Percentiles rank a stretch among this genome's conserved stretches.
phyloP scores from a whole-genome alignment of 2,113 vertebrate genomes.

The Cygnus atratus region DNA sequence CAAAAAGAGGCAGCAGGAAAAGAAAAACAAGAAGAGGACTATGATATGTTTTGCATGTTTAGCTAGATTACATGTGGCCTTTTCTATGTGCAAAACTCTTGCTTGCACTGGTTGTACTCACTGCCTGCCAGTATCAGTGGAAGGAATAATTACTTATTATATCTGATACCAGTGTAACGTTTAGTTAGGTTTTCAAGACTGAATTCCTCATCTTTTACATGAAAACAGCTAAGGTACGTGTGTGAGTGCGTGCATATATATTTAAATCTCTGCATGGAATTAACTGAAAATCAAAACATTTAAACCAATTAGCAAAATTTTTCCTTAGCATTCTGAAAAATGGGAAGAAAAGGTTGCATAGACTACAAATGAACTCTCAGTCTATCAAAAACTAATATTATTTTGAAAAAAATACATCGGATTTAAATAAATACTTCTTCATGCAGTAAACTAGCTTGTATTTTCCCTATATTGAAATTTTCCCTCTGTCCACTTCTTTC shows the following conservation, averaged over 20 bases:
- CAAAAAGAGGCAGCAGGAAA: not conserved
- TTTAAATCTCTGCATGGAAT: not conserved
- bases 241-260: not conserved
- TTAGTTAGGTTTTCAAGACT: not conserved
- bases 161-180: not conserved
- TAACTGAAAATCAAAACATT: not conserved
- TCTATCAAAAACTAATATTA: not conserved
- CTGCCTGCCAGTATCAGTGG: not conserved
- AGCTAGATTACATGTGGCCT: not conserved
- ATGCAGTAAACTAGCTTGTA: not conserved
- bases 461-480: not conserved
- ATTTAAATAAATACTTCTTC: not conserved
- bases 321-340: not conserved
- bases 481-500: not conserved
- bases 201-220: not conserved
- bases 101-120: not conserved
- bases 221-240: not conserved
- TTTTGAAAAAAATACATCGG: not conserved
- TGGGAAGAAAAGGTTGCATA: not conserved
- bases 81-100: not conserved
- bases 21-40: not conserved
- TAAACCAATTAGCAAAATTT: not conserved
- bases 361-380: not conserved
- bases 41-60: not conserved
- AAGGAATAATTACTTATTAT: not conserved